These are phyloP conservation scores for Lochmaea capreae DNA, from an alignment of 2,888 invertebrate species.

Conservation along the genomic window DNA sequence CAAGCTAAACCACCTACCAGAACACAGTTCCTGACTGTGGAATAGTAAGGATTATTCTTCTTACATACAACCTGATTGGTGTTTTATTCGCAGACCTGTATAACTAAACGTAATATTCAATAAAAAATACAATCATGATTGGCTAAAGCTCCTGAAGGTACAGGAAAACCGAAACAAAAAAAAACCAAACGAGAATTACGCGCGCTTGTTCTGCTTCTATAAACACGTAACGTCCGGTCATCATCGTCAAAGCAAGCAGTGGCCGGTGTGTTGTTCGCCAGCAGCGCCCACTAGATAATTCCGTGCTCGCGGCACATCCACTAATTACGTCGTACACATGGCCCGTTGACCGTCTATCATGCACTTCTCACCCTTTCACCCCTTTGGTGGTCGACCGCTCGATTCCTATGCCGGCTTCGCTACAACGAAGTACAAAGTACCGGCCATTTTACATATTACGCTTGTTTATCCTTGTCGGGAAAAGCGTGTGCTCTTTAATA, in stretches of 20 bases:
- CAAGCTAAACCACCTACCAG: no score
- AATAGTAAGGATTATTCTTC: no score
- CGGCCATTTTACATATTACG: slow-evolving; percentile 4
- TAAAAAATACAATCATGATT: background rate
- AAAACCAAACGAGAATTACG: slow-evolving; percentile 2
- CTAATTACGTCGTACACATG: slow-evolving; percentile 46
- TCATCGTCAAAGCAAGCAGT: slow-evolving; percentile 23
- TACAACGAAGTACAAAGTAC: background rate
- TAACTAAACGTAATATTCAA: background rate
- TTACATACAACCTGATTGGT: no score
- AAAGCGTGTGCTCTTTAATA: background rate
- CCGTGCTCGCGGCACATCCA: slow-evolving; percentile 40
- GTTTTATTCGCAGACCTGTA: background rate
- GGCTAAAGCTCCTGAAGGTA: background rate
- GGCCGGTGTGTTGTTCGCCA: slow-evolving; percentile 1
- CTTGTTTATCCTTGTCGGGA: background rate
- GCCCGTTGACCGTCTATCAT: slow-evolving; percentile 45
- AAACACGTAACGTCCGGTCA: slow-evolving; percentile 35
- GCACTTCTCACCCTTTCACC: slow-evolving; percentile 25
- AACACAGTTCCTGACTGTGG: no score
- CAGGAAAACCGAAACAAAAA: background rate
- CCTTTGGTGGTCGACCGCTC: slow-evolving; percentile 16
- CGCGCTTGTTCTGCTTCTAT: slow-evolving; percentile 20
- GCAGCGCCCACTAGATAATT: slow-evolving; percentile 35
- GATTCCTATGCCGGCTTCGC: background rate